Conservation (phyloP, 2,113 vertebrate genomes). For the Tympanuchus pallidicinctus region DNA sequence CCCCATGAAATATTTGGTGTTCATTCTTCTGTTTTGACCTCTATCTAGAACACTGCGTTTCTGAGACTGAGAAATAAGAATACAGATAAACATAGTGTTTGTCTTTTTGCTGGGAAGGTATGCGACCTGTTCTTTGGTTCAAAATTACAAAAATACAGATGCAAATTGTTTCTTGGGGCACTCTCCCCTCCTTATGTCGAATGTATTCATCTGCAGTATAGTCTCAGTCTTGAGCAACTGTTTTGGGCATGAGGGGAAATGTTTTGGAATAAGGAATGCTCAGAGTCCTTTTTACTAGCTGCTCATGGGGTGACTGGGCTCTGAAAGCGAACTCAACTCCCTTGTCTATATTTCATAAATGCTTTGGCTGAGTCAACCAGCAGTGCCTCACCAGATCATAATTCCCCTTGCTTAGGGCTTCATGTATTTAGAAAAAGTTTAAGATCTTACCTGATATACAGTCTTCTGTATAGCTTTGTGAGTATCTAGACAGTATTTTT, state of each 20-base stretch:
- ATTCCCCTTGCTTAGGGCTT: background rate
- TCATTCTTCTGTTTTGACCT: background rate
- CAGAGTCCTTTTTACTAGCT: background rate
- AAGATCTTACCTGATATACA: background rate
- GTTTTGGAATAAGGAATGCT: background rate
- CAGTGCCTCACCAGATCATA: background rate
- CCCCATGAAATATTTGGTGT: background rate
- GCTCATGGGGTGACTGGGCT: background rate
- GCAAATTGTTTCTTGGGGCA: background rate
- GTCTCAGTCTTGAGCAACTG: background rate
- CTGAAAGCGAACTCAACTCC: background rate
- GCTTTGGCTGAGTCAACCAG: background rate
- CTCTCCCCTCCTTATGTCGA: accelerated
- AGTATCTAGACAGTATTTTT: background rate
- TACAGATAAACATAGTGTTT: background rate
- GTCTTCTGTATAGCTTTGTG: background rate
- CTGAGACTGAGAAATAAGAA: background rate
- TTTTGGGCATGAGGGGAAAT: background rate
- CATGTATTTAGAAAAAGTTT: background rate
- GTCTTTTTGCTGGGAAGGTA: background rate
- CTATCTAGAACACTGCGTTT: background rate
- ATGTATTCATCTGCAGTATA: background rate
- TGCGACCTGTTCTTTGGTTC: background rate
- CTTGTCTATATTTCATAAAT: background rate
- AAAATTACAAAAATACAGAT: background rate